Evolutionary conservation across 2,888 invertebrate species (phyloP), one percentile per base, ranked within the genome.

Genomic region (Carpatolechia fugitivella): DNA sequence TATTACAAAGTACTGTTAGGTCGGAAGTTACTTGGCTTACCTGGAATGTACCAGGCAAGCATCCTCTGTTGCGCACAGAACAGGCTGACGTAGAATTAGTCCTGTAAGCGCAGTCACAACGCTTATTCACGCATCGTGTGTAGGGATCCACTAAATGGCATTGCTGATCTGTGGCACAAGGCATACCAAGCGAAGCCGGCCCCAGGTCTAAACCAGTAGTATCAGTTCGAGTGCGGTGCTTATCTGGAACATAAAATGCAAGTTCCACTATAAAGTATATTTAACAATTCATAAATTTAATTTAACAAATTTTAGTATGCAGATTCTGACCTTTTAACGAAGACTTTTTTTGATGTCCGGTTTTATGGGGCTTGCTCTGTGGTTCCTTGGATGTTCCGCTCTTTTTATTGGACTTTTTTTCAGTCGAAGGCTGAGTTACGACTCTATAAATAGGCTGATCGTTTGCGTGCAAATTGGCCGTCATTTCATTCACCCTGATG

Each of bases 1-100:
- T n/a, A n/a, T n/a, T n/a, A n/a, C n/a, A n/a, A n/a, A n/a, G n/a
- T n/a, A n/a, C n/a, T n/a, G n/a, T n/a, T n/a, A n/a, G n/a, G n/a
- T n/a, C n/a, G 10, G 33, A 33, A 33, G 8, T 11, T 8, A 7
- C 13, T 13, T 36, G n/a, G 64, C 74, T 82, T 78, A 94, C 94
- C 88, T 96, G 96, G 80, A 97, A 97, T 13, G 97, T 97, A 57
- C 96, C 96, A 13, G 94, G 92, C 63, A 95, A 92, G 76, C 97
- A 97, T 41, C 97, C 97, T 54, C 94, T 92, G 67, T 92, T 93
- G 48, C 91, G 85, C 0, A 96, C 95, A 14, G 93, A 92, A 80
- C 97, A 97, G 31, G 91, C 85, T 13, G 89, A 90, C 46, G 93
- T 93, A 20, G 91, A 89, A 60, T 93, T 93, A 11, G 85, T 89